Evolutionary conservation across 2,888 invertebrate species (phyloP), one percentile per base, ranked within the genome.

Genomic region (Tachina grossa): DNA sequence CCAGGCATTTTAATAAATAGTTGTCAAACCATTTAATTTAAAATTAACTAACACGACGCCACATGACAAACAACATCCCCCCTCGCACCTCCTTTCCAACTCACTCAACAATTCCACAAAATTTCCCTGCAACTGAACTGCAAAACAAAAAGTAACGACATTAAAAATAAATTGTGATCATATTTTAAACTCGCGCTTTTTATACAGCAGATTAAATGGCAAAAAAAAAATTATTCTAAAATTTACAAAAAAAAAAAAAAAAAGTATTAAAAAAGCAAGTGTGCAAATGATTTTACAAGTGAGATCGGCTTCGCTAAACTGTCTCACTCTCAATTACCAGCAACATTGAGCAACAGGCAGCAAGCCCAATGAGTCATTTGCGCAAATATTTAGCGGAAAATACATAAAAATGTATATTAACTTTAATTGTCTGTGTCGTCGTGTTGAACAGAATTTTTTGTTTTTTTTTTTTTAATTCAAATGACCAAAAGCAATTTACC

Each of bases 1-100:
- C 88, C 89, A 89, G 88, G 89, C 89, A 89, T 88, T 89, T 89
- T 88, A 89, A 89, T 89, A 88, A 89, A 88, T 85, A 87, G 87
- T 78, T 88, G 89, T 88, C 87, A 88, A 88, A 88, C 87, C 87
- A 87, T 87, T 89, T 88, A 87, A 89, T 88, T 89, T 88, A 89
- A 89, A 85, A 65, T 79, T 61, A 83, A 85, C 85, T 49, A 76
- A 75, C 41, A 59, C 79, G 82, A 85, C 82, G 78, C 82, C 78
- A 79, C 22, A 59, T 71, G 65, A 71, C 55, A 65, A 63, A 51
- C 39, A 59, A 43, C n/a, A 41, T 55, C 14, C 16, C 22, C 68
- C 69, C 74, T 22, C 11, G 4, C 55, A 31, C 43, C 8, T 66
- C 55, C n/a, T 45, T 31, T 31, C 31, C 31, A 5, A 2, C 6